These are phyloP conservation scores for Cosmopolites sordidus DNA, from an alignment of 2,888 invertebrate genomes.

Conservation along the genomic window DNA sequence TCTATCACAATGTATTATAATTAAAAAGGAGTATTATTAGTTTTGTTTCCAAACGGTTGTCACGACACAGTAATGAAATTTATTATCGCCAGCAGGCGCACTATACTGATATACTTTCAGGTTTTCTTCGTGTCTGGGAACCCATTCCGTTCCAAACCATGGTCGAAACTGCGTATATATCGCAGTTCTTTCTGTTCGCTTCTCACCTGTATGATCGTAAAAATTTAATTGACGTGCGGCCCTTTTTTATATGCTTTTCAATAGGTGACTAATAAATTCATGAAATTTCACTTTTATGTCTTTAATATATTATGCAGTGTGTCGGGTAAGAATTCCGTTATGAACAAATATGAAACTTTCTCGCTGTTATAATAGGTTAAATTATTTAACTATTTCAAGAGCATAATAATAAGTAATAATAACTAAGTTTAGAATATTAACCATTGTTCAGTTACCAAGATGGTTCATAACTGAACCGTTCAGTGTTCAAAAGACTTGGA, in stretches of 20 bases:
- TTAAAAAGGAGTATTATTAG: constrained; percentile 38
- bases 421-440: too few relatives aligned
- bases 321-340: neutral
- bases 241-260: neutral
- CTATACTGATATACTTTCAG: neutral
- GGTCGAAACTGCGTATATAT: neutral
- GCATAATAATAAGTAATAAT: too few relatives aligned
- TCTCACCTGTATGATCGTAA: neutral
- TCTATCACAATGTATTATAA: constrained; percentile 38
- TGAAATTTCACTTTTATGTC: neutral
- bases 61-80: constrained; percentile 30
- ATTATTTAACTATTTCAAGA: too few relatives aligned
- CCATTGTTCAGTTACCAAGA: too few relatives aligned
- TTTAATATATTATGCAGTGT: neutral
- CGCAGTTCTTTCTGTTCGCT: neutral
- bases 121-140: neutral
- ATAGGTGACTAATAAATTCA: neutral
- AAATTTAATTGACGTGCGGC: neutral
- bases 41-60: constrained; percentile 34
- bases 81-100: constrained; percentile 22
- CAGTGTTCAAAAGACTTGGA: too few relatives aligned
- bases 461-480: too few relatives aligned
- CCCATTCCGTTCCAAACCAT: neutral
- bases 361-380: neutral
- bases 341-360: neutral